phyloP scores from a whole-genome alignment of 1,140 invertebrate genomes.

The Brachystomella parvula region DNA sequence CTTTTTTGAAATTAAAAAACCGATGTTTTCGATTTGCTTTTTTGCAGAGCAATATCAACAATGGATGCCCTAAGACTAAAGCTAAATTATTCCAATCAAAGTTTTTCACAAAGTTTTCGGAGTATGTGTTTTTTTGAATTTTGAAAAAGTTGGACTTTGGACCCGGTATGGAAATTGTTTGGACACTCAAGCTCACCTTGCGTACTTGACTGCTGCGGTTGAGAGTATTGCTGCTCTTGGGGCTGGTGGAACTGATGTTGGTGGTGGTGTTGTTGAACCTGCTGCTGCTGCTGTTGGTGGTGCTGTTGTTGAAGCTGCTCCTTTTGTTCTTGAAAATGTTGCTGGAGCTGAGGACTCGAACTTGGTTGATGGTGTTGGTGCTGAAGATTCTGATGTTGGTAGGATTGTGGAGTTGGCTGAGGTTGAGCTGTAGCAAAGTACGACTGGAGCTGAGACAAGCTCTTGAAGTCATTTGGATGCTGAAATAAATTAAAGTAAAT shows the following conservation, averaged over 20 bases:
- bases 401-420: slow-evolving; percentile 1
- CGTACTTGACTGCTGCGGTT: neutral
- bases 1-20: too few relatives aligned
- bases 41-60: too few relatives aligned
- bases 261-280: neutral
- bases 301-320: neutral
- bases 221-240: neutral
- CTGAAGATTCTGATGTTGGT: slow-evolving; percentile 15
- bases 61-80: too few relatives aligned
- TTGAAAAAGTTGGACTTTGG: too few relatives aligned
- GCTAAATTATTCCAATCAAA: too few relatives aligned
- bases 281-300: neutral
- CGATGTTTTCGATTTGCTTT: too few relatives aligned
- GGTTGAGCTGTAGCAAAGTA: slow-evolving; percentile 29
- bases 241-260: too few relatives aligned
- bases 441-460: slow-evolving; percentile 24
- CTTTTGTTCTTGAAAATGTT: slow-evolving; percentile 3
- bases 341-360: slow-evolving; percentile 3
- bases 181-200: too few relatives aligned
- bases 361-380: slow-evolving; percentile 9
- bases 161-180: too few relatives aligned
- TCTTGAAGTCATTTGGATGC: slow-evolving; percentile 24
- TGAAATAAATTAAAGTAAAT: too few relatives aligned
- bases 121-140: too few relatives aligned
- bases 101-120: too few relatives aligned